Evolutionary conservation across 1,140 invertebrate genomes (phyloP).

Genomic region (Pissodes strobi): DNA sequence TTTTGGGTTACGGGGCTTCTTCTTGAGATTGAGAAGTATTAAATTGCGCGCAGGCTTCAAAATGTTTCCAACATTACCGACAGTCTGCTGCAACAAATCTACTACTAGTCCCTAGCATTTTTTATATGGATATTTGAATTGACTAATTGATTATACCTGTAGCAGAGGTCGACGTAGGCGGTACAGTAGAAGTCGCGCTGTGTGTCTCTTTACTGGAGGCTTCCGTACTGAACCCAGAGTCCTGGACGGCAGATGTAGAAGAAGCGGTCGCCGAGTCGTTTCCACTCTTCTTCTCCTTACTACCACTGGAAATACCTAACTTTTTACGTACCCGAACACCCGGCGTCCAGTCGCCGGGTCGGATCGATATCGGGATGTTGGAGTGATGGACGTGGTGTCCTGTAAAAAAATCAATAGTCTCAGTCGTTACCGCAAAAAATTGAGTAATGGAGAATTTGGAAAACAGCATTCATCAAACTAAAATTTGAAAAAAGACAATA

Average conservation of each 20-base stretch:
- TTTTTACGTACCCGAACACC: constrained; percentile 77
- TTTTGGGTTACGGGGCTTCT: no score
- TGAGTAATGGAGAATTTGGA: no score
- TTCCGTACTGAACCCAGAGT: constrained; percentile 84
- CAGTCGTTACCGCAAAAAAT: no score
- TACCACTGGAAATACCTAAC: constrained; percentile 58
- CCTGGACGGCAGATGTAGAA: constrained; percentile 66
- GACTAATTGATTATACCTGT: constrained; percentile 38
- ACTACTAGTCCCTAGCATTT: no score
- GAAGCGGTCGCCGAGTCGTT: constrained; percentile 60
- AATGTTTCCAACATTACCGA: no score
- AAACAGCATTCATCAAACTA: no score
- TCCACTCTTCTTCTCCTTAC: constrained; percentile 64
- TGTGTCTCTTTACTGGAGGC: constrained; percentile 77
- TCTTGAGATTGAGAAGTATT: no score
- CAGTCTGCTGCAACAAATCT: no score
- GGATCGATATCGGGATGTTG: constrained; percentile 52
- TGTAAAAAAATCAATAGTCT: constrained; percentile 11
- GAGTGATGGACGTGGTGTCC: constrained; percentile 38
- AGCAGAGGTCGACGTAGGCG: constrained; percentile 58
- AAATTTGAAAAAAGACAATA: no score
- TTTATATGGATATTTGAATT: no score
- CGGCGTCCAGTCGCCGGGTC: constrained; percentile 71
- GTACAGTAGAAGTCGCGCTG: constrained; percentile 61
- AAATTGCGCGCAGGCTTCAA: no score